phyloP scores from a whole-genome alignment of 92 coral and sea anemone species.

The Metridium senile region DNA sequence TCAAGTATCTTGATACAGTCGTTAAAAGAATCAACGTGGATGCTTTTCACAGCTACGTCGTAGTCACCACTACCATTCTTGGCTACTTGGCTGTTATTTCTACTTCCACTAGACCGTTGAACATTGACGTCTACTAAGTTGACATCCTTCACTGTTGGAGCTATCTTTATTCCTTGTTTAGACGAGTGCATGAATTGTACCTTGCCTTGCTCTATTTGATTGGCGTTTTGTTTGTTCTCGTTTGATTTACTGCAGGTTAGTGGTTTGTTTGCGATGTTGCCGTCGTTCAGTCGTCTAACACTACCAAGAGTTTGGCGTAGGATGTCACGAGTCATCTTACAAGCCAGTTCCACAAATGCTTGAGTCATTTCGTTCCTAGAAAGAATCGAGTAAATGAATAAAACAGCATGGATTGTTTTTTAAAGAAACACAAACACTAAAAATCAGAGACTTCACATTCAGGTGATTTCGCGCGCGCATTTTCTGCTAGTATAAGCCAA shows the following conservation, averaged over 20 bases:
- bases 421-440: too few species aligned
- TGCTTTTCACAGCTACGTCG: conserved; percentile 80
- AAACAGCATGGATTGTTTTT: too few species aligned
- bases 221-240: too few species aligned
- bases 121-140: conserved; percentile 67
- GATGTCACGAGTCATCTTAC: conserved; percentile 97
- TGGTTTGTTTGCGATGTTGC: conserved; percentile 4
- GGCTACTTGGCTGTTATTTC: neutral
- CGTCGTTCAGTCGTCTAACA: conserved; percentile 30
- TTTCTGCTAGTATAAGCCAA: too few species aligned
- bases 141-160: conserved; percentile 43
- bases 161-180: conserved; percentile 19
- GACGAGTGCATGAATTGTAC: conserved; percentile 12
- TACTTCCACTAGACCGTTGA: conserved; percentile 6
- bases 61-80: conserved; percentile 33
- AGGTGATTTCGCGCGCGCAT: too few species aligned
- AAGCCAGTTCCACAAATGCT: conserved; percentile 92
- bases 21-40: conserved; percentile 81
- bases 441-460: too few species aligned
- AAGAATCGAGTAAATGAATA: neutral
- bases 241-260: neutral
- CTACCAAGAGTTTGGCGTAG: conserved; percentile 73
- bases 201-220: too few species aligned
- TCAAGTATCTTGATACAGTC: conserved; percentile 87
- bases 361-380: conserved; percentile 93